These are phyloP conservation scores for Eristalis tenax DNA, from an alignment of 2,888 invertebrate genomes.

Conservation along the genomic window DNA sequence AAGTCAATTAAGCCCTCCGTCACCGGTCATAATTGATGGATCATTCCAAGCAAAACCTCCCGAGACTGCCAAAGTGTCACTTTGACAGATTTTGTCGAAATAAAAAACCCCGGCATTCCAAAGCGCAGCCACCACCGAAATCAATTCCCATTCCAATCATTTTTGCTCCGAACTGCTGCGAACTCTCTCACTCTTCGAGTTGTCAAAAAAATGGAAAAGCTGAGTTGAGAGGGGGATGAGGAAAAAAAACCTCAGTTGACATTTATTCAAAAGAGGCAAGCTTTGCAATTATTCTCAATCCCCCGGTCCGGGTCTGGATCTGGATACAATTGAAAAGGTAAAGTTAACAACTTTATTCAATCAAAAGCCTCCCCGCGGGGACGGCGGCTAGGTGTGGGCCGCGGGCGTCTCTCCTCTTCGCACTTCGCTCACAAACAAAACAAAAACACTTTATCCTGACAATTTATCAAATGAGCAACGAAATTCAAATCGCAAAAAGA, in stretches of 20 bases:
- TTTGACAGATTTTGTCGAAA: slow-evolving; percentile 50
- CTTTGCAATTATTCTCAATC: slow-evolving; percentile 65
- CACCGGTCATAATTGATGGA: slow-evolving; percentile 65
- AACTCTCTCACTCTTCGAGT: slow-evolving; percentile 31
- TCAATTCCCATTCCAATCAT: slow-evolving; percentile 67
- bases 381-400: slow-evolving; percentile 15
- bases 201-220: background rate
- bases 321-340: slow-evolving; percentile 69
- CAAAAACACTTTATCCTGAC: slow-evolving; percentile 67
- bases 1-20: slow-evolving; percentile 62
- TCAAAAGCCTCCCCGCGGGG: slow-evolving; percentile 66
- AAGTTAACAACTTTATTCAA: slow-evolving; percentile 72
- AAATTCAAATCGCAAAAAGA: slow-evolving; percentile 50
- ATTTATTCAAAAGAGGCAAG: slow-evolving; percentile 64
- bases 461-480: slow-evolving; percentile 72
- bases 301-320: slow-evolving; percentile 10
- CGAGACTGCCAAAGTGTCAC: slow-evolving; percentile 57
- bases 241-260: slow-evolving; percentile 54
- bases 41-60: slow-evolving; percentile 29
- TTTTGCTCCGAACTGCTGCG: slow-evolving; percentile 7
- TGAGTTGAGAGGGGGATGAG: background rate
- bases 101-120: slow-evolving; percentile 1
- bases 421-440: slow-evolving; percentile 48
- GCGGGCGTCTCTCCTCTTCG: background rate
- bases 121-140: slow-evolving; percentile 17